Conservation (phyloP, 64 coral and sea anemone species). For the Stylophora pistillata region DNA sequence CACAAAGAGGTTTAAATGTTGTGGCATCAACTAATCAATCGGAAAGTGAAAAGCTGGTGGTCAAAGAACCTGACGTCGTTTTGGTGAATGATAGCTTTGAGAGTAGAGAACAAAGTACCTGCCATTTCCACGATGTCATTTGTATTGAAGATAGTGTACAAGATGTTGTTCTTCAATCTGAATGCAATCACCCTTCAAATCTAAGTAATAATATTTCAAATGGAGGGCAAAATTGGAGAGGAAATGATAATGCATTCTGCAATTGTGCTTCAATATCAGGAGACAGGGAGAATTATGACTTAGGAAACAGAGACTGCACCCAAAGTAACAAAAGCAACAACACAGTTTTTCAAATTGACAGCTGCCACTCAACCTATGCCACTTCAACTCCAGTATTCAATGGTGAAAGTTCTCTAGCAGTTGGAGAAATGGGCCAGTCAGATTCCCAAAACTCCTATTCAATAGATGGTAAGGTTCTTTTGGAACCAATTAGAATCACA, state of each 20-base stretch:
- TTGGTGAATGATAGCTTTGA: slow-evolving; percentile 33
- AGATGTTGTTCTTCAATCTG: background rate
- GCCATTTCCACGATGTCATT: background rate
- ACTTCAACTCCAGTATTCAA: slow-evolving; percentile 31
- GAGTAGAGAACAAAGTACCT: background rate
- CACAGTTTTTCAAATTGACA: background rate
- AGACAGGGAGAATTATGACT: background rate
- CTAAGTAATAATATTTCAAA: background rate
- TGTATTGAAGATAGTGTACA: slow-evolving; percentile 5
- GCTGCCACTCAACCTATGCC: background rate
- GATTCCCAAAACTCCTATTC: background rate
- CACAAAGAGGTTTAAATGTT: background rate
- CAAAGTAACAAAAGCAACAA: background rate
- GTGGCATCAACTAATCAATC: background rate
- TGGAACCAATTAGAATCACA: slow-evolving; percentile 14
- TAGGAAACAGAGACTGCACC: background rate
- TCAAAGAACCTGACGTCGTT: background rate
- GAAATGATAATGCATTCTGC: background rate
- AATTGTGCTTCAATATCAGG: background rate
- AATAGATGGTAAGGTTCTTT: slow-evolving; percentile 4
- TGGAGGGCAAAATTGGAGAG: background rate
- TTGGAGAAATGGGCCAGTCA: background rate
- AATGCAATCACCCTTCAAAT: background rate
- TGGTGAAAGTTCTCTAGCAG: background rate
- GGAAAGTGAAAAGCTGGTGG: background rate